Conservation (phyloP, 2,888 invertebrate genomes). For the Latheticus oryzae region DNA sequence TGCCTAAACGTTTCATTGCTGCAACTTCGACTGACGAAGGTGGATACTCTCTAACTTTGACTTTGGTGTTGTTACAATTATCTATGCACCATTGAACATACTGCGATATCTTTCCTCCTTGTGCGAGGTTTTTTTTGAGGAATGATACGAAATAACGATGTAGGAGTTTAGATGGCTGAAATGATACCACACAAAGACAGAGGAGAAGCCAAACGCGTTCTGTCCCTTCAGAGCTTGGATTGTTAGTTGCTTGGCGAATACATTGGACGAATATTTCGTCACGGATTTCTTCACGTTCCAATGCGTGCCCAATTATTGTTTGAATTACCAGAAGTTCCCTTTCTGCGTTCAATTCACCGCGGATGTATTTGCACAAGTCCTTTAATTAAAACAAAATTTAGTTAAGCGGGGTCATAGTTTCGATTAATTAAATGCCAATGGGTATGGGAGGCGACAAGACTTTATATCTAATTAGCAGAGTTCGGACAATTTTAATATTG, state of each 20-base stretch:
- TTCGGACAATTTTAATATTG: too few relatives aligned
- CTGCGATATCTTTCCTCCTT: slow-evolving; percentile 79
- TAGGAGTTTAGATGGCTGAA: slow-evolving; percentile 87
- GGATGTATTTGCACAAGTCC: slow-evolving; percentile 91
- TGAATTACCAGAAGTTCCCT: slow-evolving; percentile 87
- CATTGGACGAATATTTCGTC: slow-evolving; percentile 94
- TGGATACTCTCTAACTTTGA: slow-evolving; percentile 82
- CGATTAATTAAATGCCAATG: too few relatives aligned
- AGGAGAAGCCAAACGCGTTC: slow-evolving; percentile 90
- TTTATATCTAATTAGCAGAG: too few relatives aligned
- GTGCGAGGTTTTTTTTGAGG: slow-evolving; percentile 76
- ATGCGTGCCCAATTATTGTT: slow-evolving; percentile 84
- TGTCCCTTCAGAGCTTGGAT: slow-evolving; percentile 85
- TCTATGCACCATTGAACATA: slow-evolving; percentile 95
- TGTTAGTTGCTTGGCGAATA: slow-evolving; percentile 89
- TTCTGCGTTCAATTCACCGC: slow-evolving; percentile 88
- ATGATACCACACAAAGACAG: slow-evolving; percentile 90
- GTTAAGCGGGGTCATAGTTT: too few relatives aligned
- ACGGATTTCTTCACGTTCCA: slow-evolving; percentile 90
- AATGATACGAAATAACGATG: slow-evolving; percentile 85
- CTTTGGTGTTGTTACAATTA: slow-evolving; percentile 89
- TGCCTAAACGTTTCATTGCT: slow-evolving; percentile 90
- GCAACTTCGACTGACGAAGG: slow-evolving; percentile 95
- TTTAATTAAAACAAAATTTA: slow-evolving; percentile 60
- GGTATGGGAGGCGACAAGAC: too few relatives aligned